These are phyloP conservation scores for Meloidogyne exigua DNA, from an alignment of 1,140 invertebrate genomes.

Conservation along the genomic window DNA sequence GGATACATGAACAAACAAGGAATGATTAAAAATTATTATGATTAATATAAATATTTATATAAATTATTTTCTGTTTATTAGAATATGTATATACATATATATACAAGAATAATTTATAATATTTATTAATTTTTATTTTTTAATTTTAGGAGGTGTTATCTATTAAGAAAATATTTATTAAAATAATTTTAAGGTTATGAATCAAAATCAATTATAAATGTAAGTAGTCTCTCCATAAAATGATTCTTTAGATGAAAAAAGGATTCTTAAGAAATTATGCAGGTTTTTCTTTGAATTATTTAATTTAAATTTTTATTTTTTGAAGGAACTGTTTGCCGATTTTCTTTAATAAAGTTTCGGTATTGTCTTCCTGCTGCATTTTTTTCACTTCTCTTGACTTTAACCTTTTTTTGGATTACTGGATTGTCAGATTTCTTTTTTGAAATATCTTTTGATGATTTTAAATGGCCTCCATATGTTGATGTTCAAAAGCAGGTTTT, in stretches of 20 bases:
- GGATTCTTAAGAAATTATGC: neutral
- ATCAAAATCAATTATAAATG: neutral
- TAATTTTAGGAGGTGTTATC: neutral
- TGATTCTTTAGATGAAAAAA: neutral
- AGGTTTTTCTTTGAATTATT: neutral
- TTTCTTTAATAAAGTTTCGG: neutral
- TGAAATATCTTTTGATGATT: constrained; percentile 17
- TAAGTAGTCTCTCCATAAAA: neutral
- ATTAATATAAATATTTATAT: neutral
- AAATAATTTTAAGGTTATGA: neutral
- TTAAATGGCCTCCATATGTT: constrained; percentile 38
- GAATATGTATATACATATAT: neutral
- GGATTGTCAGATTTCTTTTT: constrained; percentile 21
- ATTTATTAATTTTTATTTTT: constrained; percentile 4
- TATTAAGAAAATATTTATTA: neutral
- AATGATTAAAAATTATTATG: neutral
- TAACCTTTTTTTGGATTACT: constrained; percentile 5
- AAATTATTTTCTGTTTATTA: neutral
- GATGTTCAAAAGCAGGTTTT: constrained; percentile 38
- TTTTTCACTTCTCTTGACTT: neutral
- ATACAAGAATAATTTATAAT: neutral
- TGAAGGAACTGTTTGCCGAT: neutral
- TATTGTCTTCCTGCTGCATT: neutral
- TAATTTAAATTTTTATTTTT: neutral
- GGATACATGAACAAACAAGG: constrained; percentile 23